Evolutionary conservation across 1,140 invertebrate species (phyloP).

Genomic region (Contarinia nasturtii): DNA sequence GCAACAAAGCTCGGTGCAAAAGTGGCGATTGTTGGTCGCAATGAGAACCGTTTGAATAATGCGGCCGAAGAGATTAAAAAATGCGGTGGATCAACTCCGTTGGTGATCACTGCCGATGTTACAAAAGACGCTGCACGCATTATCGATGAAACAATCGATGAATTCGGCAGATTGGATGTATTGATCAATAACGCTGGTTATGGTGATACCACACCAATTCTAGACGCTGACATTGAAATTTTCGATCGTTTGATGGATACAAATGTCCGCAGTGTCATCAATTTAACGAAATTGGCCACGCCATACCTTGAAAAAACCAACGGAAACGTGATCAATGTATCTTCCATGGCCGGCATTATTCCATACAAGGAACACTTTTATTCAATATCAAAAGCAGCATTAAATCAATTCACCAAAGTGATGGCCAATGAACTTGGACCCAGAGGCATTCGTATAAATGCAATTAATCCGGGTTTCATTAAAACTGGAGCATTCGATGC

Average conservation of each 20-base stretch:
- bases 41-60: conserved; percentile 34
- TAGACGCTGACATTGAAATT: conserved; percentile 59
- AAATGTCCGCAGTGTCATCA: conserved; percentile 35
- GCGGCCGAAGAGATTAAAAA: conserved; percentile 29
- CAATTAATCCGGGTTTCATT: conserved; percentile 40
- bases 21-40: conserved; percentile 55
- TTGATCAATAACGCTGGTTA: conserved; percentile 81
- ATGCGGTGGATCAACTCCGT: background rate
- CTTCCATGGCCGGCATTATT: conserved; percentile 67
- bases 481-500: conserved; percentile 39
- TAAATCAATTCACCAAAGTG: conserved; percentile 47
- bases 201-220: no score
- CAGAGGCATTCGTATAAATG: conserved; percentile 40
- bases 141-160: conserved; percentile 43
- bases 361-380: conserved; percentile 64
- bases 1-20: conserved; percentile 52
- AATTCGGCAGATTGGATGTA: conserved; percentile 54
- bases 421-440: conserved; percentile 31
- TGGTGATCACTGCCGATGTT: conserved; percentile 32
- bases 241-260: conserved; percentile 70
- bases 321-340: conserved; percentile 65
- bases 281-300: conserved; percentile 39
- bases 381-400: conserved; percentile 62
- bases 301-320: conserved; percentile 65
- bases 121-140: conserved; percentile 50